A percentile compares a stretch with the other conserved stretches of the same genome.
Evolutionary conservation across 2,797 vertebrate genomes (phyloP).

Genomic region (Manis crassicaudata): DNA sequence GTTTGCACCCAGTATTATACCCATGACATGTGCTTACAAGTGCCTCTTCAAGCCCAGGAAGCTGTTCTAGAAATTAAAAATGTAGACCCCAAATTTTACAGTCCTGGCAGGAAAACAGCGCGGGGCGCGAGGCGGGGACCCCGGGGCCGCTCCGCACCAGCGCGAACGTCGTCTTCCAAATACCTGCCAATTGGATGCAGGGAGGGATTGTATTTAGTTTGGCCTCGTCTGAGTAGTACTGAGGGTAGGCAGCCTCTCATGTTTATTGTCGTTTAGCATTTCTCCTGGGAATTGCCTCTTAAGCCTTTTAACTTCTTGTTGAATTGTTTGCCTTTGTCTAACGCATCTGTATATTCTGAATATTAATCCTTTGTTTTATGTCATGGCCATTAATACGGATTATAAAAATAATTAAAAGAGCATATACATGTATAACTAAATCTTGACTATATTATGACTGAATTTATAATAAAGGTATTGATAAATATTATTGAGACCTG

Average conservation of each 20-base stretch:
- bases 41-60: background rate
- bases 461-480: constrained; percentile 16
- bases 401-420: background rate
- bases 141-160: too few species aligned
- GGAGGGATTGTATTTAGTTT: background rate
- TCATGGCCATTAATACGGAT: background rate
- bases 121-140: too few species aligned
- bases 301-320: background rate
- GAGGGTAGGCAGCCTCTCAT: background rate
- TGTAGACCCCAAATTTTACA: background rate
- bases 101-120: background rate
- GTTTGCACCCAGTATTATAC: background rate
- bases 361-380: background rate
- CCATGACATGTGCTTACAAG: background rate
- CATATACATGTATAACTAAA: background rate
- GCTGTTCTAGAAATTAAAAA: background rate
- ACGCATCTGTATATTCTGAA: background rate
- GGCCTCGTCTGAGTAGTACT: background rate
- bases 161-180: background rate
- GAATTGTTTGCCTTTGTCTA: background rate
- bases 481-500: background rate
- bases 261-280: background rate
- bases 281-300: background rate
- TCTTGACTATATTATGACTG: background rate
- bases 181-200: rapidly evolving